phyloP scores from a whole-genome alignment of 2,797 vertebrate genomes.

The Platalea minor region DNA sequence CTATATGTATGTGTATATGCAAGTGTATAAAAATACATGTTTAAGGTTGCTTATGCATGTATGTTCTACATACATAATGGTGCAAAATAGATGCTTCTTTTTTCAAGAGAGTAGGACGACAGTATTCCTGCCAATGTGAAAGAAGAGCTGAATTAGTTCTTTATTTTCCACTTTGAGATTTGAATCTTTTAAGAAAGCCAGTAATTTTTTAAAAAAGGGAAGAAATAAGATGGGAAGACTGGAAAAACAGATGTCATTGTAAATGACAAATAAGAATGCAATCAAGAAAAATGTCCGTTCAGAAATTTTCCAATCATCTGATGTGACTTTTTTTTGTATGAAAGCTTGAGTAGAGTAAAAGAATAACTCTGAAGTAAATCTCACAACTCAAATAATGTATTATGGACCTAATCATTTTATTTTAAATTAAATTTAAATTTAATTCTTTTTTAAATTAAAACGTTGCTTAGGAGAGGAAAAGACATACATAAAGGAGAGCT shows the following conservation, averaged over 20 bases:
- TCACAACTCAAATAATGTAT: not conserved
- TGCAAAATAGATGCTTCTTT: not conserved
- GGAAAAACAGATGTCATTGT: not conserved
- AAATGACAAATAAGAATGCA: not conserved
- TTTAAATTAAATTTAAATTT: not conserved
- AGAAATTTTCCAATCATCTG: not conserved
- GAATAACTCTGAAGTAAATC: not conserved
- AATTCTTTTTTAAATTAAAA: not conserved
- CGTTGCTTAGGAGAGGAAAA: not conserved
- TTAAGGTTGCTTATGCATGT: not conserved
- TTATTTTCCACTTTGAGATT: not conserved
- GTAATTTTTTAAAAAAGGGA: not conserved
- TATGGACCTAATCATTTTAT: not conserved
- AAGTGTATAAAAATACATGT: not conserved
- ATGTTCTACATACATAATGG: not conserved
- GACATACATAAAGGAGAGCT: not conserved
- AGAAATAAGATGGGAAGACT: not conserved
- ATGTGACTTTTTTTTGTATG: not conserved
- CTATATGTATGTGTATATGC: not conserved
- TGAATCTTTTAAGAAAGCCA: not conserved
- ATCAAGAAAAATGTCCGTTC: not conserved
- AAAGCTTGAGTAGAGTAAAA: not conserved
- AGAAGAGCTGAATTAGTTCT: not conserved
- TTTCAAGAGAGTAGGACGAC: not conserved
- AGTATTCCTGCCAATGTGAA: not conserved